Conservation (phyloP, 1,140 invertebrate genomes). For the Chymomyza costata region DNA sequence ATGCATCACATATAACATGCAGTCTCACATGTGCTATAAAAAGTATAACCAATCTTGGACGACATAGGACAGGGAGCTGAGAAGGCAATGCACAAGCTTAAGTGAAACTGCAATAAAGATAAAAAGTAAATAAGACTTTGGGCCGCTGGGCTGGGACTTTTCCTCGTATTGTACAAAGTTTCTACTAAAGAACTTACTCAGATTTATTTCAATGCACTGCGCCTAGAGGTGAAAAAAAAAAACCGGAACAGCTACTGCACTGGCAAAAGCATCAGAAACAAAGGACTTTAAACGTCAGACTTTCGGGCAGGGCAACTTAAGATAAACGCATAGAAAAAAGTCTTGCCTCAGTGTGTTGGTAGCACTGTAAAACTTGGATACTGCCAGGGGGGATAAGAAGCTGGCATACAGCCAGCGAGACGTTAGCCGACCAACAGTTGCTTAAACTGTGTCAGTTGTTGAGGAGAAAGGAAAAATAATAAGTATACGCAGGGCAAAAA, state of each 20-base stretch:
- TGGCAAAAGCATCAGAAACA: no score
- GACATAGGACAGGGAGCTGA: background rate
- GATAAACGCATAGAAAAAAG: no score
- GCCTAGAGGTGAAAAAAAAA: constrained; percentile 9
- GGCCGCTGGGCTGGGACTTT: constrained; percentile 22
- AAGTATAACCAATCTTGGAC: no score
- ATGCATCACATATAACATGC: no score
- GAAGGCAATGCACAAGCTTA: background rate
- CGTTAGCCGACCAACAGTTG: no score
- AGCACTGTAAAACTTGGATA: no score
- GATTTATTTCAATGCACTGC: constrained; percentile 61
- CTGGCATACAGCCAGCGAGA: no score
- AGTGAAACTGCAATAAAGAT: constrained; percentile 33
- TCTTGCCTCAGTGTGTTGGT: no score
- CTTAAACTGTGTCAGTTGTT: constrained; percentile 24
- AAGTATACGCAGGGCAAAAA: constrained; percentile 38
- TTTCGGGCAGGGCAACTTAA: no score
- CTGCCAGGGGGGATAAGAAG: no score
- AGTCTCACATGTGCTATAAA: no score
- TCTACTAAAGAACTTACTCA: constrained; percentile 41
- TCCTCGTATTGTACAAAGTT: constrained; percentile 38
- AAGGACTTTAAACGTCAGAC: no score
- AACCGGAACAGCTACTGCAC: constrained; percentile 4
- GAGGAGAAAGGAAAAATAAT: constrained; percentile 49
- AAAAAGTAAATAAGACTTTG: constrained; percentile 68